Conservation (phyloP, 2,888 invertebrate genomes). For the Octodonta nipae region DNA sequence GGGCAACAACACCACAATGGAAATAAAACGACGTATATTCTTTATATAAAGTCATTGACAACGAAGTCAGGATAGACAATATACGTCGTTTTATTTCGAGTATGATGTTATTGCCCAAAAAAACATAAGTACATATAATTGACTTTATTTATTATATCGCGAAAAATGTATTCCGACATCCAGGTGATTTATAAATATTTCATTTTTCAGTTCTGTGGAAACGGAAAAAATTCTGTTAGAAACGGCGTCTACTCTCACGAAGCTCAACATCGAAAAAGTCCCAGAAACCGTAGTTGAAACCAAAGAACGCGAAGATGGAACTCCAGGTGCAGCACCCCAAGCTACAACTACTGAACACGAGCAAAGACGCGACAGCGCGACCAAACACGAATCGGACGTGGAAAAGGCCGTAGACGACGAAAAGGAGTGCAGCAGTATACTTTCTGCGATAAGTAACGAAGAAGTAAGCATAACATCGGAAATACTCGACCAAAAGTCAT, state of each 20-base stretch:
- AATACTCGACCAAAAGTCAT: slow-evolving; percentile 40
- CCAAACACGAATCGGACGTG: slow-evolving; percentile 33
- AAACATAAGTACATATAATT: too few species aligned
- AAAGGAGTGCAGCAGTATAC: slow-evolving; percentile 47
- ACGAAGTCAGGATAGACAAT: too few species aligned
- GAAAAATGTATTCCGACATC: too few species aligned
- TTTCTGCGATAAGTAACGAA: slow-evolving; percentile 52
- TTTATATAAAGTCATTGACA: too few species aligned
- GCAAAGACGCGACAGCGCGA: slow-evolving; percentile 21
- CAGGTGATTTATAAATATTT: too few species aligned
- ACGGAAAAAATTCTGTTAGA: slow-evolving; percentile 26
- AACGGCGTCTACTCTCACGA: slow-evolving; percentile 27
- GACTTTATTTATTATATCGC: too few species aligned
- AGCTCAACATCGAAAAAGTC: slow-evolving; percentile 24
- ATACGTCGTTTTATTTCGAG: too few species aligned
- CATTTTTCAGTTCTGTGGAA: too few species aligned
- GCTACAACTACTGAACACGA: slow-evolving; percentile 13
- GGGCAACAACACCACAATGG: too few species aligned
- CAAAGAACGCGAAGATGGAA: slow-evolving; percentile 15
- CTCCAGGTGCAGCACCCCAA: slow-evolving; percentile 19
- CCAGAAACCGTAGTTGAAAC: slow-evolving; percentile 15
- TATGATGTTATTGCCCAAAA: too few species aligned
- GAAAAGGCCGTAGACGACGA: slow-evolving; percentile 37
- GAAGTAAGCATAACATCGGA: slow-evolving; percentile 60
- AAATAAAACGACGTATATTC: too few species aligned